These are phyloP conservation scores for Lampris megalopsis DNA, from an alignment of 2,113 vertebrate species.

Conservation along the genomic window DNA sequence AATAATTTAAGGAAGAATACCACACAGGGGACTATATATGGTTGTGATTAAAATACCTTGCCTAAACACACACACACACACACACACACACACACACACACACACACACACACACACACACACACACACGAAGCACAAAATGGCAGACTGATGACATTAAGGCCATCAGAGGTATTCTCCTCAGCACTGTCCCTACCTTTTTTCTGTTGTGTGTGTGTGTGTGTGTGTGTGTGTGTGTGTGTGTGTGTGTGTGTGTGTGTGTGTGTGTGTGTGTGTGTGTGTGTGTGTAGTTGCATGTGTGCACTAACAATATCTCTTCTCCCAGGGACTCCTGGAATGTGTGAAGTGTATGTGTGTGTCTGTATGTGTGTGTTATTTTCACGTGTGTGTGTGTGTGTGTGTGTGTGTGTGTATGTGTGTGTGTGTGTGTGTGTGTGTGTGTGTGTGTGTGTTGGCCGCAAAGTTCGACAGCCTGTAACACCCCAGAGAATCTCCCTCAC, in stretches of 20 bases:
- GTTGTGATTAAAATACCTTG: slow-evolving; percentile 3
- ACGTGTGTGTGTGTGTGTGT: no score
- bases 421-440: no score
- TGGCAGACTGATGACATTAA: slow-evolving; percentile 14
- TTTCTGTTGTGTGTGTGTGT: slow-evolving; percentile 22
- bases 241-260: background rate
- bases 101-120: slow-evolving; percentile 9
- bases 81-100: background rate
- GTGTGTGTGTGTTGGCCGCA: slow-evolving; percentile 4
- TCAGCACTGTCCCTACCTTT: slow-evolving; percentile 1
- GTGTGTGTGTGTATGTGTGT: no score
- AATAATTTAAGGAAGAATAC: slow-evolving; percentile 36
- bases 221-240: background rate
- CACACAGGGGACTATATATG: slow-evolving; percentile 19
- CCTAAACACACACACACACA: slow-evolving; percentile 1
- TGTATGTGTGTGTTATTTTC: no score
- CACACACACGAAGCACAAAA: slow-evolving; percentile 5
- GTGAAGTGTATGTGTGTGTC: no score
- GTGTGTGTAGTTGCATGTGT: background rate
- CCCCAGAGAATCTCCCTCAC: slow-evolving; percentile 24
- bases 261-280: background rate
- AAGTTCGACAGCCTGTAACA: background rate
- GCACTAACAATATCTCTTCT: no score
- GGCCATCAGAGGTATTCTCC: slow-evolving; percentile 16
- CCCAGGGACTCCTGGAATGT: no score